Conservation (phyloP, 2,888 invertebrate genomes). For the Nomada ferruginata region DNA sequence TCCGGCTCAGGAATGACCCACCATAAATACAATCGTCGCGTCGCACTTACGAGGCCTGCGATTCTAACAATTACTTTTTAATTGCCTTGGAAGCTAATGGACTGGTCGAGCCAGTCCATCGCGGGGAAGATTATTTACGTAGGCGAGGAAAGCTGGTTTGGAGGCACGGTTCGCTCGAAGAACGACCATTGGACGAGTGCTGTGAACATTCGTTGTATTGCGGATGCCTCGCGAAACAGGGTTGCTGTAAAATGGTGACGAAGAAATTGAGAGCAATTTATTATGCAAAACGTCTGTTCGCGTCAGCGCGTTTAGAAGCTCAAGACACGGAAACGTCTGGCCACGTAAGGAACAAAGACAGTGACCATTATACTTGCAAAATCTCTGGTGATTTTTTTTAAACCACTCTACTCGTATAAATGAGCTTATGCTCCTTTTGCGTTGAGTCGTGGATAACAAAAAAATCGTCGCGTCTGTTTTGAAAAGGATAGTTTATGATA, state of each 20-base stretch:
- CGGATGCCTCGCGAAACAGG: background rate
- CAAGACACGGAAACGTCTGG: constrained; percentile 22
- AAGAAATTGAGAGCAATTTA: constrained; percentile 29
- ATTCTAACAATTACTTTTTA: background rate
- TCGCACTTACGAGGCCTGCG: background rate
- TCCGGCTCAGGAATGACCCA: constrained; percentile 7
- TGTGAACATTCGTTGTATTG: background rate
- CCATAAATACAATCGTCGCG: background rate
- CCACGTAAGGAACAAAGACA: constrained; percentile 4
- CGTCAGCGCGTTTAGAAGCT: background rate
- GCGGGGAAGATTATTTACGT: too few species aligned
- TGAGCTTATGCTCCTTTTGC: constrained; percentile 14
- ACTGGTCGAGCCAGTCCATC: too few species aligned
- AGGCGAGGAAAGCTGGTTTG: too few species aligned
- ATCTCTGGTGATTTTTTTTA: background rate
- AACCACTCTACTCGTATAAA: background rate
- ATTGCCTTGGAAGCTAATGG: background rate
- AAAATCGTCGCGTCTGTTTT: background rate
- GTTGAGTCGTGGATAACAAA: background rate
- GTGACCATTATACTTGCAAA: constrained; percentile 33
- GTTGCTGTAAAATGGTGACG: too few species aligned
- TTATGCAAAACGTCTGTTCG: constrained; percentile 21
- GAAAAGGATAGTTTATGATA: background rate
- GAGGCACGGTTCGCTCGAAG: too few species aligned
- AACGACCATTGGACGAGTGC: too few species aligned